Conservation (phyloP, 2,797 vertebrate genomes). For the Myotis daubentonii region DNA sequence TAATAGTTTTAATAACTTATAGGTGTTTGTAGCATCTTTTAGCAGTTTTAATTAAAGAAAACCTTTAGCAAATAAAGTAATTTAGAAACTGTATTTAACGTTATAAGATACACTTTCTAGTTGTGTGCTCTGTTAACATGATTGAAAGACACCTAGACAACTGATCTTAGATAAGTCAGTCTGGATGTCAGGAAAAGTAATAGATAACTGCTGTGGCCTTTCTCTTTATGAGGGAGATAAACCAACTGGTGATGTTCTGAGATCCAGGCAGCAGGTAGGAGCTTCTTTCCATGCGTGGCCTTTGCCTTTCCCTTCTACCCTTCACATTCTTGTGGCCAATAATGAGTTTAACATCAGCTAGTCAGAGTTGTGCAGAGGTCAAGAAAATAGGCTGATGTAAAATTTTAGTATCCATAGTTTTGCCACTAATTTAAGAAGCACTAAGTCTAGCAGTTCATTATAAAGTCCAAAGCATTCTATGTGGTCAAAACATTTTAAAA, state of each 20-base stretch:
- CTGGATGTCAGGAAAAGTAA: background rate
- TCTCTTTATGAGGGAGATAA: background rate
- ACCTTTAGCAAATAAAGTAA: constrained; percentile 25
- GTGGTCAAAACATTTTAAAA: constrained; percentile 41
- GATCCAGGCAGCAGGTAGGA: background rate
- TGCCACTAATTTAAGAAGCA: constrained; percentile 37
- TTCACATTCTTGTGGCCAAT: background rate
- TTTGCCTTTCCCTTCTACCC: constrained; percentile 22
- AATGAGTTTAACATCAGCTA: background rate
- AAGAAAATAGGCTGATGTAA: constrained; percentile 36
- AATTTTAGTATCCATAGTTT: constrained; percentile 35
- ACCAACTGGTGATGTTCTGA: background rate
- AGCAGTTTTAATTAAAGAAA: constrained; percentile 53
- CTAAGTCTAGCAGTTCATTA: constrained; percentile 17
- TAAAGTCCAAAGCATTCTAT: background rate
- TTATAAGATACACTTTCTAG: background rate
- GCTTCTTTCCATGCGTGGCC: background rate
- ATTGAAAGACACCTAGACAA: constrained; percentile 14
- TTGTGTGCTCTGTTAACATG: constrained; percentile 23
- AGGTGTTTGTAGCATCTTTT: constrained; percentile 39
- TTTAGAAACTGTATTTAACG: constrained; percentile 33
- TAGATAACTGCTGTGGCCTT: background rate
- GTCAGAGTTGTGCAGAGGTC: background rate
- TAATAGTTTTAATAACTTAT: constrained; percentile 38
- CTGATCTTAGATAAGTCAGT: background rate